Base-by-base conservation (phyloP, 2,888 invertebrate genomes). In the Calephelis perditalis region DNA sequence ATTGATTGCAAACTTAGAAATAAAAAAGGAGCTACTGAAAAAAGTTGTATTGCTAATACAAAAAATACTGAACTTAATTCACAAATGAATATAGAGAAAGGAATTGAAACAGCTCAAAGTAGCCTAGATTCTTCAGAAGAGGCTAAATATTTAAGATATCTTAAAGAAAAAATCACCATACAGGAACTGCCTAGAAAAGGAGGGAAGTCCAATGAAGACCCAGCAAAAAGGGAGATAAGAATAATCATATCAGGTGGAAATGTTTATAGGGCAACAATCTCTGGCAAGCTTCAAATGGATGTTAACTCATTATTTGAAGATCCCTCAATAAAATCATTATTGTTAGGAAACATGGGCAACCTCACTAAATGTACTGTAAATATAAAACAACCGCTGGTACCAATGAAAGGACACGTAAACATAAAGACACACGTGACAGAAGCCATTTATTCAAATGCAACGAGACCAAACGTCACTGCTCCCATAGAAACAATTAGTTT, bases 191-290 rank as follows among this genome's bases (percentile, higher is more conserved):
- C 75, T 26, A 35, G 7, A 36, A 54, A 54, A 54, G 11, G 11
- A 54, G 36, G n/a, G 9, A 11, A 54, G 43, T 59, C 65, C 35
- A 56, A 8, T 35, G 65, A 64, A 6, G 73, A 79, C 60, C 75
- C 79, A 11, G 55, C 65, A 8, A 79, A 76, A 63, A 79, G 76
- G 66, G 69, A 62, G 55, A 73, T 87, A 35, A 73, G 81, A 47
- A 76, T 89, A 9, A 77, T 70, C 60, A 68, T 87, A 58, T 76
- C 83, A 6, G 81, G 81, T 69, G 84, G 84, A 2, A 82, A 75
- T 68, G 63, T 68, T 47, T 84, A 81, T 60, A 85, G 77, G 74
- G 86, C 81, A 8, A 84, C 84, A 0, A 75, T 87, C 9, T 73
- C 71, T 58, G 84, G 86, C 26, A 74, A 77, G 60, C 63, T 73